Conservation (phyloP, 2,113 vertebrate genomes). For the Corynorhinus townsendii region DNA sequence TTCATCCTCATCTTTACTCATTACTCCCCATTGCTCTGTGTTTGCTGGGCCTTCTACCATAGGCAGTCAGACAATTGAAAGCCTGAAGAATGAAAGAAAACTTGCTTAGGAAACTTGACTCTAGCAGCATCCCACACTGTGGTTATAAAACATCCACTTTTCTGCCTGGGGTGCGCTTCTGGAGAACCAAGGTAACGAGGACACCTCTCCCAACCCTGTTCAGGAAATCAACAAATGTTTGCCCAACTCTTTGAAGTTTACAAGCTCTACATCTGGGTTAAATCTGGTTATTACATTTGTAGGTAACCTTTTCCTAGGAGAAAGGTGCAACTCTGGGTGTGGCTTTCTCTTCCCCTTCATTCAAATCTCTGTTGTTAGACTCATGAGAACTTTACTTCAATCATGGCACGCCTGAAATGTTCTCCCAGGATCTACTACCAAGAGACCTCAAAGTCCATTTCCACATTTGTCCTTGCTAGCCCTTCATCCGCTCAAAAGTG, state of each 20-base stretch:
- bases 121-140: not conserved
- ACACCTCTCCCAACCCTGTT: not conserved
- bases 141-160: not conserved
- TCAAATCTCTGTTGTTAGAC: not conserved
- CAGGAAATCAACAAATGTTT: constrained; percentile 36
- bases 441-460: constrained; percentile 16
- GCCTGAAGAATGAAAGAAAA: not conserved
- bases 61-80: not conserved
- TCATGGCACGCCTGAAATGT: not conserved
- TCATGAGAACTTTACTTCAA: not conserved
- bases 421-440: constrained; percentile 40
- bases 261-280: not conserved
- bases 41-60: not conserved
- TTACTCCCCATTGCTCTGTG: not conserved
- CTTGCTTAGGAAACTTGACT: not conserved
- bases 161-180: not conserved
- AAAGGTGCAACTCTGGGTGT: not conserved
- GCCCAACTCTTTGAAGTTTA: constrained; percentile 52
- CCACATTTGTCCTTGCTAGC: constrained; percentile 36
- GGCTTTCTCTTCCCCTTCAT: not conserved
- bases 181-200: not conserved
- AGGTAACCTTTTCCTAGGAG: not conserved
- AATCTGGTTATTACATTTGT: not conserved
- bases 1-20: not conserved
- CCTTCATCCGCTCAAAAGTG: constrained; percentile 29